Conservation (phyloP, 2,797 vertebrate genomes). For the Myotis findleyi region DNA sequence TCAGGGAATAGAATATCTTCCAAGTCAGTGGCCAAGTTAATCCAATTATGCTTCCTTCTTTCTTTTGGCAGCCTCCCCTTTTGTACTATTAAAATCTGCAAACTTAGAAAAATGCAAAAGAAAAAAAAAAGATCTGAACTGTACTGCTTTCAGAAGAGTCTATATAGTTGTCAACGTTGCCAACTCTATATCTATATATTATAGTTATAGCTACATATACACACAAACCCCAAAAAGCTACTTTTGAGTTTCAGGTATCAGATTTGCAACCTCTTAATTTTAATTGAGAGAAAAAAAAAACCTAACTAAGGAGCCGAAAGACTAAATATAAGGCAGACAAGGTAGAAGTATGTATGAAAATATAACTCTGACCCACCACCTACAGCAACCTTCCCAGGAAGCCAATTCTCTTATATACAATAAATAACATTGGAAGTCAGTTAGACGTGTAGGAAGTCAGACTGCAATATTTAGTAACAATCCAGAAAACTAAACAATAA, state of each 20-base stretch:
- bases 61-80: constrained; percentile 34
- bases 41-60: constrained; percentile 2
- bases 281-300: neutral
- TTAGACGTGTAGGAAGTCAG: neutral
- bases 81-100: neutral
- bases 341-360: neutral
- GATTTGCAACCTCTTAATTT: neutral
- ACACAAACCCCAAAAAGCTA: neutral
- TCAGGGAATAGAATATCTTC: constrained; percentile 44
- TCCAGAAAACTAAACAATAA: too few relatives aligned
- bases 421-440: neutral
- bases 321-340: neutral
- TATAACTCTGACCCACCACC: neutral
- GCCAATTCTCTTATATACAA: neutral
- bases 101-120: neutral
- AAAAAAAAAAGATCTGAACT: neutral
- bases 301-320: neutral
- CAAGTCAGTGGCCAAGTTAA: constrained; percentile 49
- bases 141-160: neutral
- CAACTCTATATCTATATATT: neutral
- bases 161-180: neutral
- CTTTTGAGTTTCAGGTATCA: neutral
- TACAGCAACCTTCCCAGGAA: neutral
- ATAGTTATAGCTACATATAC: neutral
- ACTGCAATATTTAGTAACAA: neutral